Evolutionary conservation across 2,797 vertebrate genomes (phyloP).

Genomic region (Myiotriccus ornatus): DNA sequence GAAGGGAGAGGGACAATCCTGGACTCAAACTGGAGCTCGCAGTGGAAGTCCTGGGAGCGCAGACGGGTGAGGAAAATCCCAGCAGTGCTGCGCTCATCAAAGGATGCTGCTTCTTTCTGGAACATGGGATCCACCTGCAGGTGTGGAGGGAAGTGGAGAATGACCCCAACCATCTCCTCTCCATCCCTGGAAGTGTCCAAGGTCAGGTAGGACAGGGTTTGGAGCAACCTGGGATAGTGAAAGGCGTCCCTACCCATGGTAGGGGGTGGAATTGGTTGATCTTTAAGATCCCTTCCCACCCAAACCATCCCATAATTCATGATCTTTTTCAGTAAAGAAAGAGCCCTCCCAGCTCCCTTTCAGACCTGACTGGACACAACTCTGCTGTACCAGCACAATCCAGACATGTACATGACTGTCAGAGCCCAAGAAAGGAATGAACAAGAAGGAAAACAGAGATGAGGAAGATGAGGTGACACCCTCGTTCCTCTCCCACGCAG

Average conservation of each 20-base stretch:
- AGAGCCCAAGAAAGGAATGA: neutral
- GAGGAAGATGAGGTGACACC: neutral
- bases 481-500: neutral
- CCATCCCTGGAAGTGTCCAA: neutral
- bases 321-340: neutral
- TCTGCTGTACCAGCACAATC: neutral
- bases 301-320: neutral
- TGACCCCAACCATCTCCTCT: neutral
- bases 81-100: constrained; percentile 87
- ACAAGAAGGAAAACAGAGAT: neutral
- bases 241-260: neutral
- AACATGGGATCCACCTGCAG: constrained; percentile 91
- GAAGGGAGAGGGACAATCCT: constrained; percentile 81
- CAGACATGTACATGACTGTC: rapidly evolving
- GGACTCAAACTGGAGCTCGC: constrained; percentile 85
- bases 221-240: neutral
- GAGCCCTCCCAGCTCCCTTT: neutral
- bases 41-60: constrained; percentile 80
- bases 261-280: neutral
- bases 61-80: constrained; percentile 89
- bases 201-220: neutral
- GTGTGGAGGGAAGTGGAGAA: neutral
- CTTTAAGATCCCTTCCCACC: neutral
- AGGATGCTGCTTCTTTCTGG: constrained; percentile 85
- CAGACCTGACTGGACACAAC: neutral